These are phyloP conservation scores for Raja brachyura DNA, from an alignment of 2,113 vertebrate species.

Conservation along the genomic window DNA sequence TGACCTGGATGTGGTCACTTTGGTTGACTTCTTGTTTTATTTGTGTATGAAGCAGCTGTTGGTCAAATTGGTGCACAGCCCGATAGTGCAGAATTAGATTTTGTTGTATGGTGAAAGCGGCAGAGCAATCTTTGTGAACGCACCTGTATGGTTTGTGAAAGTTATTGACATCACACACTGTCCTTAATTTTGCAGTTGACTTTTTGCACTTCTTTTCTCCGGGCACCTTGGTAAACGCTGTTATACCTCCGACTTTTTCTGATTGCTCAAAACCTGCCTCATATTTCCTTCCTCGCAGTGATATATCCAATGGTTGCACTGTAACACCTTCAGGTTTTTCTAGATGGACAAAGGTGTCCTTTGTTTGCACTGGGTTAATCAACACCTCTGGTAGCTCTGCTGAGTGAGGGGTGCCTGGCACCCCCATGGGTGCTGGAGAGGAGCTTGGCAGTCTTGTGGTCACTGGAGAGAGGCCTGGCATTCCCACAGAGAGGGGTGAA, in stretches of 20 bases:
- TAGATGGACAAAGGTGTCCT: neutral
- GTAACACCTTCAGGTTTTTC: neutral
- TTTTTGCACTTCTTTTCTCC: slow-evolving; percentile 68
- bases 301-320: neutral
- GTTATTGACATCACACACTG: slow-evolving; percentile 58
- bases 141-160: slow-evolving; percentile 84
- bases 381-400: neutral
- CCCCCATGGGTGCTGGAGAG: neutral
- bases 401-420: neutral
- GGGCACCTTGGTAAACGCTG: slow-evolving; percentile 61
- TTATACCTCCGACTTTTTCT: slow-evolving; percentile 52
- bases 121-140: slow-evolving; percentile 86
- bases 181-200: slow-evolving; percentile 54
- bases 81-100: slow-evolving; percentile 95
- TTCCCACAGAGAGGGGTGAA: neutral
- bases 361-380: neutral
- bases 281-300: neutral
- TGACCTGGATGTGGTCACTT: slow-evolving; percentile 51
- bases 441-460: neutral
- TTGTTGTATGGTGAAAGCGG: slow-evolving; percentile 90
- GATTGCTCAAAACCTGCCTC: slow-evolving; percentile 49
- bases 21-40: slow-evolving; percentile 67
- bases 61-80: slow-evolving; percentile 81
- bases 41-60: slow-evolving; percentile 69
- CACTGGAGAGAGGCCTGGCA: neutral